phyloP scores from a whole-genome alignment of 64 coral and sea anemone species.

The Actinia equina region DNA sequence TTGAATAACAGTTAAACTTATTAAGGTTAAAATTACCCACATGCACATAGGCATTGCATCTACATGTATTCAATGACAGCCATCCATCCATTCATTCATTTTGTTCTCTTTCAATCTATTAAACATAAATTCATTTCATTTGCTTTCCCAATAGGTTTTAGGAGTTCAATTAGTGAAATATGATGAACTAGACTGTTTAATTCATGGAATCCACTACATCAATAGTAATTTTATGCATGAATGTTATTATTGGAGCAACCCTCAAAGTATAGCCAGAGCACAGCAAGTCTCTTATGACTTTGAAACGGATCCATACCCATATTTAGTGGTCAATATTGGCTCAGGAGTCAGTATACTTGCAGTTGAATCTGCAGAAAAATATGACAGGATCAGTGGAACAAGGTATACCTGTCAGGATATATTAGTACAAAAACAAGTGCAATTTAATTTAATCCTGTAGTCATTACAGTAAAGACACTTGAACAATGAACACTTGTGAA shows the following conservation, averaged over 20 bases:
- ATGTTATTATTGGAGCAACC: constrained; percentile 81
- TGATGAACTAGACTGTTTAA: constrained; percentile 78
- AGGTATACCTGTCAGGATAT: no score
- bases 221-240: constrained; percentile 63
- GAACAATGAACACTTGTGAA: no score
- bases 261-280: constrained; percentile 58
- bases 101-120: no score
- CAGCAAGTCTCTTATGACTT: constrained; percentile 78
- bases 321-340: constrained; percentile 93
- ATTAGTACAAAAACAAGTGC: no score
- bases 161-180: constrained; percentile 82
- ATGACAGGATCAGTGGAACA: constrained; percentile 83
- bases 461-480: no score
- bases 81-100: no score
- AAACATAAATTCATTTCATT: no score
- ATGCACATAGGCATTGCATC: no score
- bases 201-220: constrained; percentile 89
- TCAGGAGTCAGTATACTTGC: constrained; percentile 92
- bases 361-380: constrained; percentile 82
- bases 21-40: no score
- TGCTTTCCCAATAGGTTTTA: constrained; percentile 59
- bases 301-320: constrained; percentile 77
- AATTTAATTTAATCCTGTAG: no score
- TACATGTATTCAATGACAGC: no score
- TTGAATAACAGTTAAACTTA: no score